phyloP scores from a whole-genome alignment of 2,113 vertebrate genomes.

The Okapia johnstoni region DNA sequence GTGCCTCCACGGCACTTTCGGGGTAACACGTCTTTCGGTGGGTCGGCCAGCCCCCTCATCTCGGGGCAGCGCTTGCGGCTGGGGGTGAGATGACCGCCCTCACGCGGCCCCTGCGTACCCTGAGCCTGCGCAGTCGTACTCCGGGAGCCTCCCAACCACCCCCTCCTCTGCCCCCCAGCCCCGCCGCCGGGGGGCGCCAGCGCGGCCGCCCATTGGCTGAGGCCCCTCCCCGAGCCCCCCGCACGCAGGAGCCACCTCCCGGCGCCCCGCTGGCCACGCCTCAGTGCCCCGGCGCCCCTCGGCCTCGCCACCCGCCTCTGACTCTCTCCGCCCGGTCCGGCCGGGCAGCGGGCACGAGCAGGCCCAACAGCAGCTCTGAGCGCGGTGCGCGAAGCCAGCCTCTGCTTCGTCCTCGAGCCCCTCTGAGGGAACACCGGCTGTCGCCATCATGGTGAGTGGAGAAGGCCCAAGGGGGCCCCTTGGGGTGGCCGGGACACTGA shows the following conservation, averaged over 20 bases:
- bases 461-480: background rate
- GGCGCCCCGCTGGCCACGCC: background rate
- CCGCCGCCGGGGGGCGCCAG: background rate
- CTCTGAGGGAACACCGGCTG: background rate
- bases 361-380: background rate
- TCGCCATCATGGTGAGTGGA: conserved; percentile 69
- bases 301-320: fast-evolving
- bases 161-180: fast-evolving
- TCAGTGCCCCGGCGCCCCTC: background rate
- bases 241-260: background rate
- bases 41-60: fast-evolving
- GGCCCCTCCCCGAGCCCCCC: background rate
- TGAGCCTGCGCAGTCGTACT: background rate
- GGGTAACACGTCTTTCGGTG: fast-evolving
- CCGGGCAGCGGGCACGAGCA: background rate
- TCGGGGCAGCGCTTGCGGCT: fast-evolving
- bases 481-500: background rate
- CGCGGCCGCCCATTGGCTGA: conserved; percentile 54
- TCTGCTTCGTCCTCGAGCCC: background rate
- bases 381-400: background rate
- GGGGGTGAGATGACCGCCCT: fast-evolving
- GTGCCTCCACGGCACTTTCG: fast-evolving
- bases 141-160: background rate
- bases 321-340: background rate
- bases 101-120: background rate